Conservation (phyloP, 2,797 vertebrate genomes). For the Spheniscus humboldti region DNA sequence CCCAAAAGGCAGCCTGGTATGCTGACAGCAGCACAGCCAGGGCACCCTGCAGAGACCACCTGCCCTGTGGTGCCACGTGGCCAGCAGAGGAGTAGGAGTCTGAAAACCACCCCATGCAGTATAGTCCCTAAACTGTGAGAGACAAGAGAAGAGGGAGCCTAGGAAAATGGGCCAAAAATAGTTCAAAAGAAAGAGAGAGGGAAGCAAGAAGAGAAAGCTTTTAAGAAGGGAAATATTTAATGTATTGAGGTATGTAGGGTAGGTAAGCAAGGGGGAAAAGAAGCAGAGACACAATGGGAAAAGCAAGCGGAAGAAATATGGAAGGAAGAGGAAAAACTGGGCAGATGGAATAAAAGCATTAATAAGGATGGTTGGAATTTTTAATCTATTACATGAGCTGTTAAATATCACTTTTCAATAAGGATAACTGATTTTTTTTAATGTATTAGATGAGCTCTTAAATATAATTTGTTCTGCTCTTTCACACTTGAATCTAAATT, state of each 20-base stretch:
- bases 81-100: fast-evolving
- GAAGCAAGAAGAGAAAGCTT: not conserved
- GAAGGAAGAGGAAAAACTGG: not conserved
- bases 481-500: not conserved
- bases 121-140: not conserved
- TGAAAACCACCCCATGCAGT: not conserved
- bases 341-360: not conserved
- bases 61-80: not conserved
- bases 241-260: not conserved
- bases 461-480: not conserved
- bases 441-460: not conserved
- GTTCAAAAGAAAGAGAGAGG: not conserved
- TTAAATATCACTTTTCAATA: conserved; percentile 5
- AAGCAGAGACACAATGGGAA: not conserved
- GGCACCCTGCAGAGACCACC: not conserved
- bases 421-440: not conserved
- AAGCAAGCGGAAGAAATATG: not conserved
- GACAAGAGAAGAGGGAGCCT: not conserved
- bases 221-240: not conserved
- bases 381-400: not conserved
- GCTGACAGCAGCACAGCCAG: not conserved
- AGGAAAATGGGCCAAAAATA: not conserved
- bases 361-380: not conserved
- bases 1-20: not conserved
- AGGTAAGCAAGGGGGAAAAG: not conserved